Base-by-base conservation (phyloP, 2,113 vertebrate species). In the Megaceryle torquata region DNA sequence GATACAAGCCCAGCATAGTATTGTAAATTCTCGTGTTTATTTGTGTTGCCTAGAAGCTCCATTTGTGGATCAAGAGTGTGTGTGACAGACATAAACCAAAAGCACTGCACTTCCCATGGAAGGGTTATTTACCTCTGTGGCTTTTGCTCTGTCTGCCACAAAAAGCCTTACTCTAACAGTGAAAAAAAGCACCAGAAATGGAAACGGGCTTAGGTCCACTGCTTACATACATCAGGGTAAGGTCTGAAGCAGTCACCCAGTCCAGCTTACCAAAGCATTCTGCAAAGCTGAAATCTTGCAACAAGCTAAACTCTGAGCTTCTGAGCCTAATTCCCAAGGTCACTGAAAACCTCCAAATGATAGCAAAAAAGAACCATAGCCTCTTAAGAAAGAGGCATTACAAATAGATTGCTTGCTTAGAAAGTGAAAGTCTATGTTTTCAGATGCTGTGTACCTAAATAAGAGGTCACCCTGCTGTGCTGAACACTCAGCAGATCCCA, bases 1-100 rank as follows among this genome's bases (percentile, higher is more conserved):
- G 86, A 28, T 33, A 39, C 64, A 44, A 86, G 88, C 88, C 86
- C 93, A 64, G 82, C 60, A 46, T 13, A 33, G 54, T 15, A 5
- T 1, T n/a, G 68, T 3, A 33, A 60, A 3, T 54, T 15, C 39
- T 17, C 3, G 2, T 92, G 95, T 92, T 97, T 91, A 9, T 93
- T 88, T 89, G 67, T 13, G 72, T 86, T 86, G 88, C 91, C 71
- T 90, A 75, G 95, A 39, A 91, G 82, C 68, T 48, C 51, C 48
- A 1, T 11, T 31, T 37, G 18, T 33, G 54, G 72, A 70, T 22
- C 88, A 57, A 85, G 56, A 28, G 33, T 1, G 3, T 29, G 43
- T 80, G 94, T 41, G 79, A 75, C 63, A 85, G 50, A 33, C 71
- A 41, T 54, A 5, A 64, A 61, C 35, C 75, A 37, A 26, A 51